Evolutionary conservation across 2,888 invertebrate genomes (phyloP).

Genomic region (Phlogophora meticulosa): DNA sequence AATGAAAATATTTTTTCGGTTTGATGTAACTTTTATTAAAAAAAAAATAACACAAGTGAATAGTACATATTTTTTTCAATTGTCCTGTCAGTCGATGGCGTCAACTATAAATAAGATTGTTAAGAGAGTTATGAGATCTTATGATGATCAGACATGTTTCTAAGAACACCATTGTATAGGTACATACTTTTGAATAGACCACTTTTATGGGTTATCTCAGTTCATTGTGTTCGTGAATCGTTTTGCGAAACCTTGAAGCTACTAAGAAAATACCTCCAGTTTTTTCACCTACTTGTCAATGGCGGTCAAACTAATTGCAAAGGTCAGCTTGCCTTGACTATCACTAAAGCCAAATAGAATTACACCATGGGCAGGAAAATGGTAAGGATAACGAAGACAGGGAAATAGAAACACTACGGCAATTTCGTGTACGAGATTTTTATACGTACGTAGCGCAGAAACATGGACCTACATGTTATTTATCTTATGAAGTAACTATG

Average conservation of each 20-base stretch:
- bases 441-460: background rate
- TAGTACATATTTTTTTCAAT: background rate
- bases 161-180: background rate
- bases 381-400: slow-evolving; percentile 11
- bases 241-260: background rate
- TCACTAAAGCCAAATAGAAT: slow-evolving; percentile 8
- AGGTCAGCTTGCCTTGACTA: slow-evolving; percentile 1
- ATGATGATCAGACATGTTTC: background rate
- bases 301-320: slow-evolving; percentile 11
- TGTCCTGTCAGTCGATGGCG: background rate
- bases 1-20: background rate
- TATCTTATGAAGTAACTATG: too few relatives aligned
- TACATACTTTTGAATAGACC: background rate
- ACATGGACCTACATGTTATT: too few relatives aligned
- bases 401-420: slow-evolving; percentile 8
- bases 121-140: background rate
- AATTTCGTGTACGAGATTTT: slow-evolving; percentile 12
- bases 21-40: slow-evolving; percentile 5
- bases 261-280: background rate
- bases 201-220: background rate
- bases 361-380: slow-evolving; percentile 29
- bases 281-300: background rate
- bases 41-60: background rate
- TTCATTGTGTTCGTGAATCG: background rate
- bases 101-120: background rate